phyloP scores from a whole-genome alignment of 2,797 vertebrate genomes.

The Iguana delicatissima region DNA sequence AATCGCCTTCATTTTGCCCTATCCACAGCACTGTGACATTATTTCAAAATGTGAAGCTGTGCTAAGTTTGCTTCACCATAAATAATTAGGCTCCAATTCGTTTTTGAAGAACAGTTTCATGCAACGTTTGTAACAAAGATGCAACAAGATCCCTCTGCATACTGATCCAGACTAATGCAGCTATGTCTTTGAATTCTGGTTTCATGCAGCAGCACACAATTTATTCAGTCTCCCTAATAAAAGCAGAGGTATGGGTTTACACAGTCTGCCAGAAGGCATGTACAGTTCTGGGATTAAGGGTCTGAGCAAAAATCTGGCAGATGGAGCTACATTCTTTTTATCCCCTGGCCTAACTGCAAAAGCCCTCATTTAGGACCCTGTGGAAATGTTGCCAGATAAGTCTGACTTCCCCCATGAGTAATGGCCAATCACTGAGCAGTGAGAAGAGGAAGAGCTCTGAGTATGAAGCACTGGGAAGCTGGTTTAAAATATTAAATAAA shows the following conservation, averaged over 20 bases:
- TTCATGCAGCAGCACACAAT: not conserved
- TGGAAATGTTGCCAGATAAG: slow-evolving; percentile 63
- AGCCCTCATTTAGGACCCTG: slow-evolving; percentile 73
- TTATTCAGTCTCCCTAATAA: slow-evolving; percentile 51
- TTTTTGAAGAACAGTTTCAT: slow-evolving; percentile 23
- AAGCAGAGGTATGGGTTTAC: slow-evolving; percentile 68
- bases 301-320: slow-evolving; percentile 75
- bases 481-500: slow-evolving; percentile 48
- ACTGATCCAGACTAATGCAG: too few relatives aligned
- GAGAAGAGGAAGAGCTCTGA: slow-evolving; percentile 45
- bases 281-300: slow-evolving; percentile 75
- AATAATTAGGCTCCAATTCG: not conserved
- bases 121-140: too few relatives aligned
- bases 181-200: too few relatives aligned
- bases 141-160: too few relatives aligned
- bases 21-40: too few relatives aligned
- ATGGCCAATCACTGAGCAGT: slow-evolving; percentile 74
- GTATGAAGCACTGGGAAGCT: slow-evolving; percentile 45
- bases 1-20: too few relatives aligned
- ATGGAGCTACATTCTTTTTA: slow-evolving; percentile 72
- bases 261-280: slow-evolving; percentile 67
- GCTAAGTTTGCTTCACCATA: not conserved
- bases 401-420: slow-evolving; percentile 66
- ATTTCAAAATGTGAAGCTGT: rapidly evolving
- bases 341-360: slow-evolving; percentile 77